Evolutionary conservation across 1,140 invertebrate species (phyloP).

Genomic region (Nixonia krombeini): DNA sequence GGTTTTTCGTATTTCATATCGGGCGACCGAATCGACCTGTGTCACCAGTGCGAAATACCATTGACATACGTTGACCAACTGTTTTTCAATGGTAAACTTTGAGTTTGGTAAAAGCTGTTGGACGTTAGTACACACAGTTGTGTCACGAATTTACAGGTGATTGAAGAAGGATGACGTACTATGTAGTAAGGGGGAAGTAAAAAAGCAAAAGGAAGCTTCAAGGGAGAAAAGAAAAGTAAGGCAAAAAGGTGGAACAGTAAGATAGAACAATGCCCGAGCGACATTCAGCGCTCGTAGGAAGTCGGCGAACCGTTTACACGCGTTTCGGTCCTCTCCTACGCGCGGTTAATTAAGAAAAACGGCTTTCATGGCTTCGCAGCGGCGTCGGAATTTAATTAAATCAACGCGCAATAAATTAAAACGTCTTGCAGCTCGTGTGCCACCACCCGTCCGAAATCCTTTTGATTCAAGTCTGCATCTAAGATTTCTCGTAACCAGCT

Average conservation of each 20-base stretch:
- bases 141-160: too few relatives aligned
- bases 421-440: conserved; percentile 11
- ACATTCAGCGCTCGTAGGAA: conserved; percentile 1
- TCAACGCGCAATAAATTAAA: conserved; percentile 58
- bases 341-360: conserved; percentile 43
- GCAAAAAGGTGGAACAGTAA: conserved; percentile 1
- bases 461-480: conserved; percentile 4
- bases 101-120: too few relatives aligned
- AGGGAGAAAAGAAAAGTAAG: conserved; percentile 5
- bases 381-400: conserved; percentile 52
- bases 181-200: too few relatives aligned
- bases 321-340: conserved; percentile 15
- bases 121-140: too few relatives aligned
- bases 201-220: neutral
- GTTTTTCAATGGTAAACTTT: too few relatives aligned
- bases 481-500: conserved; percentile 1
- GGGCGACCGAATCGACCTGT: too few relatives aligned
- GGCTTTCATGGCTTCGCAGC: conserved; percentile 25
- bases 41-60: too few relatives aligned
- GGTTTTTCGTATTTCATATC: too few relatives aligned
- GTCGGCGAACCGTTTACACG: conserved; percentile 10
- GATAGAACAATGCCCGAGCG: neutral
- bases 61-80: too few relatives aligned
- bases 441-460: conserved; percentile 4
- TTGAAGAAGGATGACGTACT: too few relatives aligned